phyloP scores from a whole-genome alignment of 2,113 vertebrate genomes.

The Chamaea fasciata region DNA sequence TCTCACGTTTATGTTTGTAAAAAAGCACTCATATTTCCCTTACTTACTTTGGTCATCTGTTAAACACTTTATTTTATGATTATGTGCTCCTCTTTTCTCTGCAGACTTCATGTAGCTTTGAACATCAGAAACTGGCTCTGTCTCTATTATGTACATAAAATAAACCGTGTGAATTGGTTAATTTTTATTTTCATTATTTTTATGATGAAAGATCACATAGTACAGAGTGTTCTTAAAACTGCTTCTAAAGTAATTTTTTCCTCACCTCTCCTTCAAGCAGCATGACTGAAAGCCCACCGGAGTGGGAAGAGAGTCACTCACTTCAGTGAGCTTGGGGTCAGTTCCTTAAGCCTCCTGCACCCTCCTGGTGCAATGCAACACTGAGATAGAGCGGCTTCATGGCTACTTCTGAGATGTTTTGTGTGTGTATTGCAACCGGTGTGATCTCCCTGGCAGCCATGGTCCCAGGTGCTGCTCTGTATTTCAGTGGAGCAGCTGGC shows the following conservation, averaged over 20 bases:
- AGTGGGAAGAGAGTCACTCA: not conserved
- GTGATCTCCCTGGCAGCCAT: not conserved
- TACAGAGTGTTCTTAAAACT: not conserved
- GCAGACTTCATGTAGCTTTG: not conserved
- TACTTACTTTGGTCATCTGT: not conserved
- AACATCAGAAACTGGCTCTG: not conserved
- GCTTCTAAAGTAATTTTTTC: not conserved
- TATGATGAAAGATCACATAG: not conserved
- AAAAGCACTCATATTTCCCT: not conserved
- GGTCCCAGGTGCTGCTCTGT: not conserved
- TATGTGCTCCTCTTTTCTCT: not conserved
- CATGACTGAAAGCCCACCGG: not conserved
- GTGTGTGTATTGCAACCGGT: not conserved
- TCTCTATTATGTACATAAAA: not conserved
- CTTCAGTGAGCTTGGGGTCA: not conserved
- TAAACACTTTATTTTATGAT: not conserved
- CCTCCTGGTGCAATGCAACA: not conserved
- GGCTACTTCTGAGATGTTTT: not conserved
- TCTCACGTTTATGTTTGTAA: not conserved
- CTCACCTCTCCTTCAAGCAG: not conserved
- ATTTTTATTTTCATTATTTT: not conserved
- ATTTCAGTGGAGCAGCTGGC: not conserved
- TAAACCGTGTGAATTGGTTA: not conserved
- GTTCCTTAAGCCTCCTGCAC: not conserved
- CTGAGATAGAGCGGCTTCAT: not conserved